A percentile compares a stretch with the other conserved stretches of the same genome.
Conservation (phyloP, 2,888 invertebrate genomes). For the Apodemia hepburni region DNA sequence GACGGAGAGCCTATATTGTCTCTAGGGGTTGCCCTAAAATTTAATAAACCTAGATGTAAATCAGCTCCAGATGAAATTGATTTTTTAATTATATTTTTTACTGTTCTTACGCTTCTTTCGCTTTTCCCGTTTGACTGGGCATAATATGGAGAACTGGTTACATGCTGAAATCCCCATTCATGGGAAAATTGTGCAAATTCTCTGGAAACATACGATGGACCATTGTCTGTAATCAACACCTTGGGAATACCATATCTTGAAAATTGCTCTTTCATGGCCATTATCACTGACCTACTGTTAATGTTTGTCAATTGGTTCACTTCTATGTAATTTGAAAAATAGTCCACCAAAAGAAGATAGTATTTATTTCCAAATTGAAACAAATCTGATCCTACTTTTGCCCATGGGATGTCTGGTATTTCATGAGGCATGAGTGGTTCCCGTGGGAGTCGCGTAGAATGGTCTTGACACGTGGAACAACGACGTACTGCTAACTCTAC, state of each 20-base stretch:
- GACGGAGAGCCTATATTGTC: constrained; percentile 1
- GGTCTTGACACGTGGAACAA: constrained; percentile 30
- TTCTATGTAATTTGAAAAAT: constrained; percentile 32
- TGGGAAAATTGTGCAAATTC: constrained; percentile 26
- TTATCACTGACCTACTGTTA: constrained; percentile 21
- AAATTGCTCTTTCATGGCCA: constrained; percentile 29
- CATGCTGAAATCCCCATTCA: constrained; percentile 26
- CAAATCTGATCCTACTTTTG: constrained; percentile 31
- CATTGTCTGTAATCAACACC: constrained; percentile 33
- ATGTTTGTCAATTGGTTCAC: constrained; percentile 20
- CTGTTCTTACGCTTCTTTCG: neutral
- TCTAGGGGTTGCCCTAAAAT: neutral
- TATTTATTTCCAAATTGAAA: constrained; percentile 28
- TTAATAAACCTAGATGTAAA: neutral
- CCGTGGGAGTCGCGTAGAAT: constrained; percentile 24
- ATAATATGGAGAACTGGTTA: constrained; percentile 25
- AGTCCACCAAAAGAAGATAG: constrained; percentile 30
- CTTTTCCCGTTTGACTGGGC: constrained; percentile 7
- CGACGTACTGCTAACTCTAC: constrained; percentile 32
- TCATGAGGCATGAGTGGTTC: constrained; percentile 29
- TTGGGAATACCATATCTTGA: constrained; percentile 29
- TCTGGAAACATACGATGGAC: constrained; percentile 24
- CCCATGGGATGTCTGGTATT: constrained; percentile 29
- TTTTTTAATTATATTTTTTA: neutral
- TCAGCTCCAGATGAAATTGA: neutral